These are phyloP conservation scores for Drosophila mayaguana DNA, from an alignment of 2,888 invertebrate species.

Conservation along the genomic window DNA sequence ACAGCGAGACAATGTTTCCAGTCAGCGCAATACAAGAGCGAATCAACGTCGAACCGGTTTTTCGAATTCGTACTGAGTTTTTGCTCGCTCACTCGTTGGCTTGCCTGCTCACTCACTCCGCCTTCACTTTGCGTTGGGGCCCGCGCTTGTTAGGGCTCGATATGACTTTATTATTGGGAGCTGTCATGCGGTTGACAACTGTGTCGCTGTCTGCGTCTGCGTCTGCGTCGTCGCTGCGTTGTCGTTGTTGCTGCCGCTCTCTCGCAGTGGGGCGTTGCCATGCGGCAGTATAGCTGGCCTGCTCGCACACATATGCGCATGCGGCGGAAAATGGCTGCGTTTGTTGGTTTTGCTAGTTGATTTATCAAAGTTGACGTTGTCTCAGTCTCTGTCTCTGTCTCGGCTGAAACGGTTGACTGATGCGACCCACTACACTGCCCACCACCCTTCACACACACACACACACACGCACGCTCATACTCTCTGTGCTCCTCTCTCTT, in stretches of 20 bases:
- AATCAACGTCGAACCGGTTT: constrained; percentile 67
- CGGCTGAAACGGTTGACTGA: constrained; percentile 57
- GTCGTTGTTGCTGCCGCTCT: constrained; percentile 48
- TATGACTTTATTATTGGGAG: constrained; percentile 82
- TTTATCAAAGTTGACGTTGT: constrained; percentile 58
- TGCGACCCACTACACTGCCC: constrained; percentile 2
- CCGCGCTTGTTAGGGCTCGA: constrained; percentile 78
- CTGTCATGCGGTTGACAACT: constrained; percentile 82
- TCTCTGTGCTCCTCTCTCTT: background rate
- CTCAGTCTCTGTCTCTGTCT: constrained; percentile 49
- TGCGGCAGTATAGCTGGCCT: constrained; percentile 27
- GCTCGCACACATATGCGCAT: constrained; percentile 44
- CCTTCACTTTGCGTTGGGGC: constrained; percentile 46
- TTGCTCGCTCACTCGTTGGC: constrained; percentile 15
- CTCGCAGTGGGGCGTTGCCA: constrained; percentile 56
- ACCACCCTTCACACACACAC: background rate
- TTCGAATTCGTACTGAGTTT: constrained; percentile 17
- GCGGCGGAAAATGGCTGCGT: constrained; percentile 75
- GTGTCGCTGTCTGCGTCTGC: constrained; percentile 71
- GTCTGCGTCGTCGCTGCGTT: constrained; percentile 45
- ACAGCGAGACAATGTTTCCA: constrained; percentile 74
- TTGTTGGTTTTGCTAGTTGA: constrained; percentile 72
- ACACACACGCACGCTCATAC: background rate
- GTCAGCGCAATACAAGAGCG: constrained; percentile 54
- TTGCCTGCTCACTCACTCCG: constrained; percentile 42